These are phyloP conservation scores for Fistularia tabacaria DNA, from an alignment of 2,797 vertebrate species.

Conservation along the genomic window DNA sequence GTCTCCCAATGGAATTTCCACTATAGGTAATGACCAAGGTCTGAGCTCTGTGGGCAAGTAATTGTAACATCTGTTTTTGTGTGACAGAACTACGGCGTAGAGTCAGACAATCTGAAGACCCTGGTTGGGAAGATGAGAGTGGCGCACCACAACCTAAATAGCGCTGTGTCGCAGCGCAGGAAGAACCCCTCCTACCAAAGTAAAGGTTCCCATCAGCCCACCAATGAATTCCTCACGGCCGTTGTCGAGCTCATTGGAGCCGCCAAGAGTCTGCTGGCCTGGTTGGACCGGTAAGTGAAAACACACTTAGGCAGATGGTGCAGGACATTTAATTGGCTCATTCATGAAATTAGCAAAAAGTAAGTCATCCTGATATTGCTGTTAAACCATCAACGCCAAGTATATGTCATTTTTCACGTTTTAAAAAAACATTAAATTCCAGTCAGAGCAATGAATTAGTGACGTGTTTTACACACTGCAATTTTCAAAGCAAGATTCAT, in stretches of 20 bases:
- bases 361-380: too few relatives aligned
- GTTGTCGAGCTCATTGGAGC: slow-evolving; percentile 91
- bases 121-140: slow-evolving; percentile 83
- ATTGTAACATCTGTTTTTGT: neutral
- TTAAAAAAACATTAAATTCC: too few relatives aligned
- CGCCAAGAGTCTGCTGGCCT: slow-evolving; percentile 87
- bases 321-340: too few relatives aligned
- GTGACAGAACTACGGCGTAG: slow-evolving; percentile 85
- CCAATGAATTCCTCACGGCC: slow-evolving; percentile 90
- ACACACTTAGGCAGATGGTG: neutral
- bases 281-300: slow-evolving; percentile 85
- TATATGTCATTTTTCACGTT: too few relatives aligned
- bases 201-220: slow-evolving; percentile 79
- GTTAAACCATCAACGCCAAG: too few relatives aligned
- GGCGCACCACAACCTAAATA: slow-evolving; percentile 81
- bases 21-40: too few relatives aligned
- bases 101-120: slow-evolving; percentile 90
- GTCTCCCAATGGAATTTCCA: too few relatives aligned
- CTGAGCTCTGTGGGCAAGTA: neutral
- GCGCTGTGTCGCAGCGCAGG: slow-evolving; percentile 81
- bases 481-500: too few relatives aligned
- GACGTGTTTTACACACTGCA: too few relatives aligned
- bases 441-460: too few relatives aligned
- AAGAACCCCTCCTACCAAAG: slow-evolving; percentile 80
- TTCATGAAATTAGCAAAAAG: too few relatives aligned